Evolutionary conservation across 2,113 vertebrate species (phyloP).

Genomic region (Clarias macrocephalus): DNA sequence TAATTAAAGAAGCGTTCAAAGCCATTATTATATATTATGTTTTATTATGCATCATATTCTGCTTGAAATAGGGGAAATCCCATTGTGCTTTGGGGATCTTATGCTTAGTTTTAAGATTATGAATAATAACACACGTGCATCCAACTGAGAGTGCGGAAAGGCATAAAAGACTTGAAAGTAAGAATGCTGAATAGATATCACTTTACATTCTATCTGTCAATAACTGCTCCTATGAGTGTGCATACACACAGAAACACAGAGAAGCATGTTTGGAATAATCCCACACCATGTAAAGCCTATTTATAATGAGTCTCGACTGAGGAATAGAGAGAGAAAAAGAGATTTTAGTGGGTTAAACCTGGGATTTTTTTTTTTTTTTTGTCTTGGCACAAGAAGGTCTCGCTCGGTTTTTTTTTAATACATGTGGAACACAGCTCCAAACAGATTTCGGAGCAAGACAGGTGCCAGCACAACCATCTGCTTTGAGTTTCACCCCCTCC

Average conservation of each 20-base stretch:
- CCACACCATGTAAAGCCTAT: slow-evolving; percentile 60
- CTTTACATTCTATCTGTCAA: neutral
- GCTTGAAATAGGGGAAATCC: slow-evolving; percentile 28
- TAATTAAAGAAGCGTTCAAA: slow-evolving; percentile 29
- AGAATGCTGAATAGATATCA: neutral
- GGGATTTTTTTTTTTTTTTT: slow-evolving; percentile 52
- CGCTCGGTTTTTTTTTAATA: slow-evolving; percentile 62
- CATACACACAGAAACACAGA: neutral
- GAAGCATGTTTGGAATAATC: slow-evolving; percentile 64
- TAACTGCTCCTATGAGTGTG: neutral
- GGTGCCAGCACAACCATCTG: slow-evolving; percentile 81
- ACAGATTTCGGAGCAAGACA: slow-evolving; percentile 76
- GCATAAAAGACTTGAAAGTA: neutral
- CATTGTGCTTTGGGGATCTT: slow-evolving; percentile 18
- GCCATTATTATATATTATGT: slow-evolving; percentile 9
- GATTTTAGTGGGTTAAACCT: slow-evolving; percentile 71
- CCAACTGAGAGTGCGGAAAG: neutral
- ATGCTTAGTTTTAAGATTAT: slow-evolving; percentile 3
- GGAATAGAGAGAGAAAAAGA: slow-evolving; percentile 60
- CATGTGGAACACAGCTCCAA: slow-evolving; percentile 79
- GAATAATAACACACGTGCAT: slow-evolving; percentile 26
- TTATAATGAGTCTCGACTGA: slow-evolving; percentile 59
- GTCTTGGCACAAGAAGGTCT: slow-evolving; percentile 69
- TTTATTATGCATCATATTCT: slow-evolving; percentile 14
- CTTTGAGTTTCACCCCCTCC: slow-evolving; percentile 74